Conservation (phyloP, 2,113 vertebrate species). For the Rissa tridactyla region DNA sequence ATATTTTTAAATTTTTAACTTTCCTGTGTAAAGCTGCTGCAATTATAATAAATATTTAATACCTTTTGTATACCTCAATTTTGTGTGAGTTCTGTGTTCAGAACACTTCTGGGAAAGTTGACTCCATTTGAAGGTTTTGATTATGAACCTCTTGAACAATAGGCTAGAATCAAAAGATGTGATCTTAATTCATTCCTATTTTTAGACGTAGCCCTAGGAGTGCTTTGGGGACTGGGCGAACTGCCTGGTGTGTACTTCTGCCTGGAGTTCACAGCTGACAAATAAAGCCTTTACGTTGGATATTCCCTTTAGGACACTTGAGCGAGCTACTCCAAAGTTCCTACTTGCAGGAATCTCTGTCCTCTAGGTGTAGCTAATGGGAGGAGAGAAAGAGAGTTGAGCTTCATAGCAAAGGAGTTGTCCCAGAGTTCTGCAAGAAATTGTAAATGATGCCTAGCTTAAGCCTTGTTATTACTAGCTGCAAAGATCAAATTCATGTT, state of each 20-base stretch:
- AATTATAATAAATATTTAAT: constrained; percentile 41
- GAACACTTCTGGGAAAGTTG: background rate
- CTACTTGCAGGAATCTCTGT: background rate
- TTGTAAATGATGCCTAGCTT: background rate
- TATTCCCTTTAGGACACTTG: background rate
- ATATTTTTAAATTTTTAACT: constrained; percentile 11
- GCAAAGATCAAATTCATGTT: background rate
- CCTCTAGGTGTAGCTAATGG: background rate
- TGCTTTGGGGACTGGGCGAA: background rate
- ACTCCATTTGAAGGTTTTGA: background rate
- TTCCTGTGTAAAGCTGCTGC: background rate
- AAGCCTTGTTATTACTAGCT: background rate
- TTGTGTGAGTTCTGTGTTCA: background rate
- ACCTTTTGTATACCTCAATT: background rate
- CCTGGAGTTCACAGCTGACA: background rate
- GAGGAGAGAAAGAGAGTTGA: background rate
- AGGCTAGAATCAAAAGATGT: background rate
- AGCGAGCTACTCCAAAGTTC: background rate
- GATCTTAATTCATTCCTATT: background rate
- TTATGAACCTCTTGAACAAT: background rate
- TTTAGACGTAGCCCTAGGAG: background rate
- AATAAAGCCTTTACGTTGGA: background rate
- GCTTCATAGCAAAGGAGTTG: background rate
- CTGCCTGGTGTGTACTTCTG: background rate
- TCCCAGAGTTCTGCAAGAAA: background rate